Percentiles rank a stretch among this genome's conserved stretches.
Conservation (phyloP, 2,113 vertebrate species). For the Scomber japonicus region DNA sequence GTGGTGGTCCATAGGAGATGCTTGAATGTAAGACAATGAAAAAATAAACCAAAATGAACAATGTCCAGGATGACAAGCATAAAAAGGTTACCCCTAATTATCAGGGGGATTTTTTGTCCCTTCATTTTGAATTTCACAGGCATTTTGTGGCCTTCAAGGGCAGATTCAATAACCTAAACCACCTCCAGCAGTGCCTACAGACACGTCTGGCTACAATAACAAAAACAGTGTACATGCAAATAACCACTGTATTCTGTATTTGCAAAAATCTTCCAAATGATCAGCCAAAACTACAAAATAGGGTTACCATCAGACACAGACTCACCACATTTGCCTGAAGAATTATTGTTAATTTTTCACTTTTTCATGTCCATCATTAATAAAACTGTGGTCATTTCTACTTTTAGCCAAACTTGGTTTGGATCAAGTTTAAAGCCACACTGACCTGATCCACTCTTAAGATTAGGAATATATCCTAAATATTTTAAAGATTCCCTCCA, state of each 20-base stretch:
- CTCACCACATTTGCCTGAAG: too few species aligned
- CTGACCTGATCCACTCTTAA: too few species aligned
- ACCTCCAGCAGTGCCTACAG: constrained; percentile 4
- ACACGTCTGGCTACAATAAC: constrained; percentile 19
- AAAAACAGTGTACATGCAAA: constrained; percentile 16
- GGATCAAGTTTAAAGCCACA: too few species aligned
- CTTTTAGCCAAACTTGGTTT: too few species aligned
- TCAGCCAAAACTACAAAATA: background rate
- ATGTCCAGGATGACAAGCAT: constrained; percentile 1
- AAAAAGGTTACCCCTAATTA: constrained; percentile 19
- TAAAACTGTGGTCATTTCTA: too few species aligned
- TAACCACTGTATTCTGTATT: background rate
- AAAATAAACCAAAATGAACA: constrained; percentile 1
- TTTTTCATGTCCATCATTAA: too few species aligned
- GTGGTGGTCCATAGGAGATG: background rate
- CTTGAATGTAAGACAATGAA: constrained; percentile 2
- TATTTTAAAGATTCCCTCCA: too few species aligned
- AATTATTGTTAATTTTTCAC: too few species aligned
- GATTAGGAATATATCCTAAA: too few species aligned
- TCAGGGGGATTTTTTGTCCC: constrained; percentile 14
- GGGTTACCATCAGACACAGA: too few species aligned
- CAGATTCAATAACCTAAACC: constrained; percentile 9
- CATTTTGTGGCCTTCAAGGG: constrained; percentile 27
- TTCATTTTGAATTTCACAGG: constrained; percentile 17
- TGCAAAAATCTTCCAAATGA: background rate